These are phyloP conservation scores for Phalera bucephala DNA, from an alignment of 2,888 invertebrate genomes.

Conservation along the genomic window DNA sequence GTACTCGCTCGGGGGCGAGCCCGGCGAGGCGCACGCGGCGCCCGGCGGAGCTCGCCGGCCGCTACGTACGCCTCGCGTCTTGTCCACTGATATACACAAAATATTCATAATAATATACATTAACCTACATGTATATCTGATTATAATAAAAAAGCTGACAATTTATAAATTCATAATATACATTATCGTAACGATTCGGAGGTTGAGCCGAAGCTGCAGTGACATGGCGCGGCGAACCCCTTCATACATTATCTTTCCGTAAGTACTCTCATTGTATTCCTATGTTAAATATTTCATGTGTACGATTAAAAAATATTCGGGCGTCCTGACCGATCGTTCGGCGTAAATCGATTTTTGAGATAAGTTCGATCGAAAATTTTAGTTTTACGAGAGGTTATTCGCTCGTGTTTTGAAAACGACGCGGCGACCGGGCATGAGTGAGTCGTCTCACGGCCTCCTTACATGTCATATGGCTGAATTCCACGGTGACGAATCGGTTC, in stretches of 20 bases:
- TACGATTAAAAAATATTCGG: slow-evolving; percentile 22
- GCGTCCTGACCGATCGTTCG: slow-evolving; percentile 1
- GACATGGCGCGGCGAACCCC: slow-evolving; percentile 46
- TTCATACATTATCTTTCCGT: slow-evolving; percentile 53
- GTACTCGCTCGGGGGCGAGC: slow-evolving; percentile 44
- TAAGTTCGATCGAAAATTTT: slow-evolving; percentile 4
- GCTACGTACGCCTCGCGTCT: slow-evolving; percentile 54
- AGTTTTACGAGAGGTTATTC: not conserved
- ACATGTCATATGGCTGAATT: slow-evolving; percentile 10
- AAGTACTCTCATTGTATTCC: slow-evolving; percentile 65
- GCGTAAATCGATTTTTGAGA: not conserved
- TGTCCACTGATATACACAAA: slow-evolving; percentile 69
- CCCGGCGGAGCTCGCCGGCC: slow-evolving; percentile 22
- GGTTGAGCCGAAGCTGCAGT: slow-evolving; percentile 25
- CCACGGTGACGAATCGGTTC: slow-evolving; percentile 25
- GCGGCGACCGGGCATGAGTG: not conserved
- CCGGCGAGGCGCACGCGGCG: slow-evolving; percentile 38
- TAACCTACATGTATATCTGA: slow-evolving; percentile 63
- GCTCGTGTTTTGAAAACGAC: not conserved
- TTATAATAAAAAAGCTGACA: slow-evolving; percentile 77
- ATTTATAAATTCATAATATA: slow-evolving; percentile 77
- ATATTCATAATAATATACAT: slow-evolving; percentile 68
- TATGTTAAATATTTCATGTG: slow-evolving; percentile 42
- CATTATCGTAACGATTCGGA: slow-evolving; percentile 57
- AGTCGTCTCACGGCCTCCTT: slow-evolving; percentile 10